Base-by-base conservation (phyloP, 2,797 vertebrate genomes). In the Smutsia gigantea region DNA sequence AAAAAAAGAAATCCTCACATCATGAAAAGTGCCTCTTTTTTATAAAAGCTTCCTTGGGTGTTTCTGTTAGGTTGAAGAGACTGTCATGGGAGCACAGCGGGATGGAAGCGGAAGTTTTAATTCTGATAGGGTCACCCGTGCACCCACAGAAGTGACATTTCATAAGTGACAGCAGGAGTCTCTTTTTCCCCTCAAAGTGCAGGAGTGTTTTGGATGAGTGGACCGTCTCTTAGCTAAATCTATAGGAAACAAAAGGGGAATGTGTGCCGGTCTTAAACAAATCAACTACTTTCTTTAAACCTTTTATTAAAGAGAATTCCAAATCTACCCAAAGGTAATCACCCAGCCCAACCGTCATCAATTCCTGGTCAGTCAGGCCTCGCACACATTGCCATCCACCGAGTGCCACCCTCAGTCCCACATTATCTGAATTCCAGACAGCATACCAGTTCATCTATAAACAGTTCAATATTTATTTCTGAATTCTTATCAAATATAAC, bases 241-340 rank as follows among this genome's bases (percentile, higher is more conserved):
- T 37, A 55, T 7, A 46, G 42, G 64, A 93, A 94, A 78, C 68
- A 69, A 92, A 86, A 51, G 25, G 69, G 46, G 13, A 81, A 27
- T 59, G 29, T 53, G n/a, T 69, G 34, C 31, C 64, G 11, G 88
- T 57, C 15, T 74, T 94, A 95, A 71, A 88, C 21, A 90, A 95
- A 84, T 39, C 7, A 79, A 90, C 18, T 34, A 42, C 49, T 88
- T 81, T 59, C 4, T 66, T 59, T 71, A 72, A 89, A 21, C 2
- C 25, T 84, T 77, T 86, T 68, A 74, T 89, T 42, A 85, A 23
- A 68, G 18, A 77, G 25, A 79, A 71, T 74, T 87, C 37, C n/a
- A 78, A 77, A 82, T 83, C 57, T 89, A 63, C 57, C 19, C 34
- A 75, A 93, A 69, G 49, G 3, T 66, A 82, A 92, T 71, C 10